Evolutionary conservation across 2,113 vertebrate genomes (phyloP), one percentile per base, ranked within the genome.

Genomic region (Heloderma charlesbogerti): DNA sequence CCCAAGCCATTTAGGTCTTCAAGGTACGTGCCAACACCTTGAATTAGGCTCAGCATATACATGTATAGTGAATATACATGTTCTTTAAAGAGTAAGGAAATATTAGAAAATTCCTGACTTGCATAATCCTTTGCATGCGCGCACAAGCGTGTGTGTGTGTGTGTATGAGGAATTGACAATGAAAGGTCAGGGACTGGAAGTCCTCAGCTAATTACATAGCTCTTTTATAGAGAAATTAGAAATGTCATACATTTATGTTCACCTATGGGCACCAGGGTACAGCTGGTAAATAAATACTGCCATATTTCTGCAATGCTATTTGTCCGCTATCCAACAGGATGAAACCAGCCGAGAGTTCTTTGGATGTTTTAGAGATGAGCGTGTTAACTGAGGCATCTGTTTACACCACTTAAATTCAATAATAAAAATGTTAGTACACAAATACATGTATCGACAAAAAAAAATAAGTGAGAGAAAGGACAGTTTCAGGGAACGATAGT

Each of bases 391-490:
- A 48, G 75, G 31, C 87, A 37, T 88, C 54, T 45, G 69, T 83
- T 75, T 75, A 16, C 13, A 45, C 63, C 71, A 63, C 37, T 84
- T 45, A 74, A 74, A 22, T 87, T 60, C 37, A 72, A 9, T 57
- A 60, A 60, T 89, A 37, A 75, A 89, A 89, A 48, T 75, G 29
- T 86, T 27, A 72, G 66, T 51, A 72, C 67, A 72, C 67, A 86
- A 54, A 51, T 69, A 34, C 81, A 74, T 22, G 54, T 22, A 34
- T 29, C 18, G 2, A n/a, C 82, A 60, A 25, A 20, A 6, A 54
- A 10, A 16, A 15, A 37, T 34, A 29, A 78, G 13, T 45, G 20
- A 60, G 54, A 63, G 66, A 86, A 67, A n/a, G 9, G 18, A 40
- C 34, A 13, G 27, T 43, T 89, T 75, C 69, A 60, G 18, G 37